phyloP scores from a whole-genome alignment of 2,888 invertebrate species.

The Agrotis segetum region DNA sequence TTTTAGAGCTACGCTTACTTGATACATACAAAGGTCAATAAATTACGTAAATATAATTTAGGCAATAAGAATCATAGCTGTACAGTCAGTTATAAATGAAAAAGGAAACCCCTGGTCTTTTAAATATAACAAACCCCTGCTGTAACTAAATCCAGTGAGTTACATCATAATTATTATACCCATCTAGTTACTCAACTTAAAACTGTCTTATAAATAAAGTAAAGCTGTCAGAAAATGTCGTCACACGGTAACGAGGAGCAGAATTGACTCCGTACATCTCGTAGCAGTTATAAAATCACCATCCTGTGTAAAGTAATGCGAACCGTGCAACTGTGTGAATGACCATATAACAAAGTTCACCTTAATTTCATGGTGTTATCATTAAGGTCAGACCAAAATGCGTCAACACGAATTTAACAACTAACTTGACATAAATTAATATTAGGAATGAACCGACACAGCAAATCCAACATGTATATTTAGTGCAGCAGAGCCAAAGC shows the following conservation, averaged over 20 bases:
- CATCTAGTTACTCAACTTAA: slow-evolving; percentile 66
- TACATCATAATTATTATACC: slow-evolving; percentile 49
- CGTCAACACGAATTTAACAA: slow-evolving; percentile 40
- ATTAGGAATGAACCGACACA: slow-evolving; percentile 57
- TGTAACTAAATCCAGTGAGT: slow-evolving; percentile 57
- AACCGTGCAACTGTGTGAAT: slow-evolving; percentile 47
- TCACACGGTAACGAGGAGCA: slow-evolving; percentile 67
- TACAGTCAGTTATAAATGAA: slow-evolving; percentile 81
- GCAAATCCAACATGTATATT: slow-evolving; percentile 30
- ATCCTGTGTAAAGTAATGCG: slow-evolving; percentile 44
- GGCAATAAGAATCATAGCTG: slow-evolving; percentile 85
- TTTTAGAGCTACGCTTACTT: slow-evolving; percentile 83
- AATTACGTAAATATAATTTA: slow-evolving; percentile 91
- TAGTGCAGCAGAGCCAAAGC: slow-evolving; percentile 43
- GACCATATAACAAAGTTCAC: slow-evolving; percentile 15
- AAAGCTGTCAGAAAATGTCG: slow-evolving; percentile 85
- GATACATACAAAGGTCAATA: slow-evolving; percentile 86
- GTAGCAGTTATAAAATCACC: slow-evolving; percentile 42
- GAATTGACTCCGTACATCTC: slow-evolving; percentile 43
- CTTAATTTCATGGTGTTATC: slow-evolving; percentile 37
- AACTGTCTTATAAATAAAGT: slow-evolving; percentile 82
- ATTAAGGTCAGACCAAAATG: slow-evolving; percentile 45
- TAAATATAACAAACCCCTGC: slow-evolving; percentile 63
- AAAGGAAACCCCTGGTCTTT: slow-evolving; percentile 68
- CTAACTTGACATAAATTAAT: slow-evolving; percentile 41